Evolutionary conservation across 30 jellyfish, hydroid and myxozoan genomes (phyloP).

Genomic region (Chironex yamaguchii): DNA sequence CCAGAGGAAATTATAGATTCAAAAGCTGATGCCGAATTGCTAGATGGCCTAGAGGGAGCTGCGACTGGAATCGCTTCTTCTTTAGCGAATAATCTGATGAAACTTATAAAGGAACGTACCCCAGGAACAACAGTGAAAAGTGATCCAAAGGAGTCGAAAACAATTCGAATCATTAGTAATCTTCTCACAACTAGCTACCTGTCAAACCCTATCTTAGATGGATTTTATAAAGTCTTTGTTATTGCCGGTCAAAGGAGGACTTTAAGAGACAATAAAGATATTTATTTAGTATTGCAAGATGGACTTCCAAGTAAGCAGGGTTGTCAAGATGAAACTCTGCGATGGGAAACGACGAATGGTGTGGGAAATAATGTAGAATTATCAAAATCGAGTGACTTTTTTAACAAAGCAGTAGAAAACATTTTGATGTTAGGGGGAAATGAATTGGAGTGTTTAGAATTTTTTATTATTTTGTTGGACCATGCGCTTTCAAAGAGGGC

Average conservation of each 20-base stretch:
- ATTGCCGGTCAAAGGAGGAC: not conserved
- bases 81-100: conserved; percentile 56
- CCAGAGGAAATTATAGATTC: too few species aligned
- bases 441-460: not conserved
- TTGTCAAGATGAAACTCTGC: not conserved
- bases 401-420: not conserved
- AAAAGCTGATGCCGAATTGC: not conserved
- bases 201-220: not conserved
- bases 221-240: not conserved
- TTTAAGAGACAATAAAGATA: not conserved
- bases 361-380: not conserved
- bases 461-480: not conserved
- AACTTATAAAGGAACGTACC: conserved; percentile 57
- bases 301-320: not conserved
- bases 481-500: not conserved
- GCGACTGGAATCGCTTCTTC: conserved; percentile 67
- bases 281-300: not conserved
- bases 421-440: not conserved
- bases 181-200: not conserved
- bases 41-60: not conserved
- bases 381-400: not conserved
- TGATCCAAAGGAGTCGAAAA: not conserved
- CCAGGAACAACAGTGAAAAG: not conserved
- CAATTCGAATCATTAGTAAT: not conserved
- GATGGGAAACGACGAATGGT: not conserved